These are phyloP conservation scores for Vannuccia rotundouncinata DNA, from an alignment of 2,888 invertebrate genomes.

Conservation along the genomic window DNA sequence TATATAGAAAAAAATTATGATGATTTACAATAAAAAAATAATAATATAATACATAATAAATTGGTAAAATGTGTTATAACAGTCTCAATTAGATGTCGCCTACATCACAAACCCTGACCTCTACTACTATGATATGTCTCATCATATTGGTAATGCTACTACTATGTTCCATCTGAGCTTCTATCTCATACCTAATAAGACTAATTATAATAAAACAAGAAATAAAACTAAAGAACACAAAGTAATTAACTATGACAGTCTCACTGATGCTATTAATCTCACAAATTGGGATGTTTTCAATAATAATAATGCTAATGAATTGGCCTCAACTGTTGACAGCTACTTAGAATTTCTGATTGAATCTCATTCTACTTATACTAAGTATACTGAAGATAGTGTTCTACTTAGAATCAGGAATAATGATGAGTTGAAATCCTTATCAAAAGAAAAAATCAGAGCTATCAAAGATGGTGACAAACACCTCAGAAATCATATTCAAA, in stretches of 20 bases:
- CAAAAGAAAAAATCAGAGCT: constrained; percentile 26
- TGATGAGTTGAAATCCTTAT: constrained; percentile 24
- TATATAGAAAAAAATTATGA: no score
- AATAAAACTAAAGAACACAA: constrained; percentile 20
- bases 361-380: constrained; percentile 19
- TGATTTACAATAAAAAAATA: no score
- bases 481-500: constrained; percentile 24
- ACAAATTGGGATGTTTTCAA: constrained; percentile 26
- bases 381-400: constrained; percentile 26
- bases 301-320: constrained; percentile 26
- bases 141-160: constrained; percentile 24
- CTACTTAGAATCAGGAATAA: constrained; percentile 26
- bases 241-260: constrained; percentile 26
- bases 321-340: constrained; percentile 24
- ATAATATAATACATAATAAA: no score
- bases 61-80: no score
- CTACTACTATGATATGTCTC: constrained; percentile 26
- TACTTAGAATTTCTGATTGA: constrained; percentile 24
- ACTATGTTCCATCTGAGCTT: constrained; percentile 26
- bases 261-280: constrained; percentile 26
- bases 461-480: constrained; percentile 26
- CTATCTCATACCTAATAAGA: constrained; percentile 26
- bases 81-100: constrained; percentile 26
- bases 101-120: constrained; percentile 26
- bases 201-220: constrained; percentile 21